Percentiles rank a stretch among this genome's conserved stretches.
Evolutionary conservation across 2,113 vertebrate species (phyloP).

Genomic region (Brachyistius frenatus): DNA sequence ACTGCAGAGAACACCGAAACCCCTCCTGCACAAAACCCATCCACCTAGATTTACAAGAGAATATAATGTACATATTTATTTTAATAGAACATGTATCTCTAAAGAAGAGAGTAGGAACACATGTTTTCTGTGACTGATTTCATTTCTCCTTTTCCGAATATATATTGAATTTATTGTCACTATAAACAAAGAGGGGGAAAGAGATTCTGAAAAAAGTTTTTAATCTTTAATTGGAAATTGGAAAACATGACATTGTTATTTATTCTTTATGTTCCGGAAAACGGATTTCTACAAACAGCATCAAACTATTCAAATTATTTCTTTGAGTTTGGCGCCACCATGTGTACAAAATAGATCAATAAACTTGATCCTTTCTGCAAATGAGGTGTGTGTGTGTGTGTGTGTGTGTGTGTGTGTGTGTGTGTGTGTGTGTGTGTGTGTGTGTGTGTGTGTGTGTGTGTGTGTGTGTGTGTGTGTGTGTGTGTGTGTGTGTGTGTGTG

Average conservation of each 20-base stretch:
- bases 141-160: too few relatives aligned
- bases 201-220: too few relatives aligned
- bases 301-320: too few relatives aligned
- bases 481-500: background rate
- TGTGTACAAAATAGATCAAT: conserved; percentile 57
- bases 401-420: background rate
- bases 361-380: background rate
- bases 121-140: too few relatives aligned
- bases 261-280: too few relatives aligned
- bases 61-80: background rate
- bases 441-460: background rate
- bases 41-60: conserved; percentile 29
- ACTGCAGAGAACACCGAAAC: background rate
- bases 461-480: too few relatives aligned
- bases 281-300: too few relatives aligned
- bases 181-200: too few relatives aligned
- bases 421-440: background rate
- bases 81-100: background rate
- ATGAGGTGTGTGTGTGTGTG: background rate
- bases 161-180: too few relatives aligned
- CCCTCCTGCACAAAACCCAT: background rate
- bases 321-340: conserved; percentile 65
- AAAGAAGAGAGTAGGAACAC: background rate
- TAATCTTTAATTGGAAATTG: too few relatives aligned
- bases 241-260: too few relatives aligned